phyloP scores from a whole-genome alignment of 2,113 vertebrate genomes.

The Psilopsiagon aurifrons region DNA sequence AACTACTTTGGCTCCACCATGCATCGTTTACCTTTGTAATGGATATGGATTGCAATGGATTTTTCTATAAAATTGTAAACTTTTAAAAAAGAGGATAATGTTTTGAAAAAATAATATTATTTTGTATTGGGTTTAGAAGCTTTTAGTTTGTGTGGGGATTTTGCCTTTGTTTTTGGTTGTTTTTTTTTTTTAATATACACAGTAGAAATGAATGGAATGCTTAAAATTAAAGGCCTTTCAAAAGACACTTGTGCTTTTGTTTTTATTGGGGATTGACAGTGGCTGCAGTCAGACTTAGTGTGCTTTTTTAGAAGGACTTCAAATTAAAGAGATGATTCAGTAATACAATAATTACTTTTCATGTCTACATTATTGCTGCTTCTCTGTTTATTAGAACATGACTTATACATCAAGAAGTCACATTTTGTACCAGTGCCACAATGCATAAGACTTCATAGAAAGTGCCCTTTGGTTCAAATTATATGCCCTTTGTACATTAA shows the following conservation, averaged over 20 bases:
- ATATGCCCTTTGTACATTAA: conserved; percentile 19
- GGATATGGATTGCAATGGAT: background rate
- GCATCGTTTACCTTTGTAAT: background rate
- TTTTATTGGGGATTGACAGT: background rate
- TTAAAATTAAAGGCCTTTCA: background rate
- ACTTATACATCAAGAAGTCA: background rate
- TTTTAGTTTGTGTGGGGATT: background rate
- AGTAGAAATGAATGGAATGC: background rate
- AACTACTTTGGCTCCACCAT: background rate
- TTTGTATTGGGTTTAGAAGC: background rate
- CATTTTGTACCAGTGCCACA: background rate
- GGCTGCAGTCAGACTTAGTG: background rate
- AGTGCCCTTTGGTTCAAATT: conserved; percentile 65
- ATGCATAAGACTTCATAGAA: background rate
- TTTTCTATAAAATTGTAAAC: background rate
- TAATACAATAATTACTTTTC: conserved; percentile 9
- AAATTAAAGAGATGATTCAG: conserved; percentile 39
- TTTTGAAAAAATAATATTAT: background rate
- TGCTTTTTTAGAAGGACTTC: background rate
- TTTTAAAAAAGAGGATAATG: background rate
- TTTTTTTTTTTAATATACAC: background rate
- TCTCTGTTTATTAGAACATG: conserved; percentile 16
- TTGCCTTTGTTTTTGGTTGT: background rate
- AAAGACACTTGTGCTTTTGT: background rate
- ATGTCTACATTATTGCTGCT: background rate